Conservation (phyloP, 1,140 invertebrate species). For the Panagrolaimus sp. region DNA sequence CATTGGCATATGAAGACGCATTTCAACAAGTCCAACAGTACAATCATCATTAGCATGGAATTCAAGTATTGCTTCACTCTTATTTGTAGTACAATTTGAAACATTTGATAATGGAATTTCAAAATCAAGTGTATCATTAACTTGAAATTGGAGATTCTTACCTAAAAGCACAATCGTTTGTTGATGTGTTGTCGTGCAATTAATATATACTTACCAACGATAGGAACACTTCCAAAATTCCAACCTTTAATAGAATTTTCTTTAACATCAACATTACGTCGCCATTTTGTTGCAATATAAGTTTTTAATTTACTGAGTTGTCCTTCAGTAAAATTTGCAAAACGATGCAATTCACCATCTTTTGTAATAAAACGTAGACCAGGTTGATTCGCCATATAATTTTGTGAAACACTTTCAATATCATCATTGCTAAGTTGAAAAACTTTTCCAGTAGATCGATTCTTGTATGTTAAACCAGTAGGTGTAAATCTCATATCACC, state of each 20-base stretch:
- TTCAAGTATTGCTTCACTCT: slow-evolving; percentile 96
- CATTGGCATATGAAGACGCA: slow-evolving; percentile 94
- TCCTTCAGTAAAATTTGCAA: slow-evolving; percentile 85
- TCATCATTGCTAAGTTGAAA: slow-evolving; percentile 72
- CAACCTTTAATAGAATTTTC: slow-evolving; percentile 91
- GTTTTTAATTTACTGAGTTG: slow-evolving; percentile 68
- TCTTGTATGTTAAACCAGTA: slow-evolving; percentile 85
- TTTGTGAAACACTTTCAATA: slow-evolving; percentile 83
- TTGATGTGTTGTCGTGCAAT: too few relatives aligned
- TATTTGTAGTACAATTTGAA: slow-evolving; percentile 80
- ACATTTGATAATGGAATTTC: slow-evolving; percentile 93
- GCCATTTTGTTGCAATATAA: slow-evolving; percentile 71
- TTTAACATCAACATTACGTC: slow-evolving; percentile 63
- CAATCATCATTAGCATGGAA: slow-evolving; percentile 99
- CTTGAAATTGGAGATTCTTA: slow-evolving; percentile 81
- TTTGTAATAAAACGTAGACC: slow-evolving; percentile 83
- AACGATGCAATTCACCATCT: slow-evolving; percentile 81
- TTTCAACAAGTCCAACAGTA: slow-evolving; percentile 88
- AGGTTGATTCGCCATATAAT: slow-evolving; percentile 80
- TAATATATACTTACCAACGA: slow-evolving; percentile 66
- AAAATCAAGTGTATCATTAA: slow-evolving; percentile 75
- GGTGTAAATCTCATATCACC: slow-evolving; percentile 86
- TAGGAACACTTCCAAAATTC: slow-evolving; percentile 96
- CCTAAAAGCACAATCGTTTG: slow-evolving; percentile 60
- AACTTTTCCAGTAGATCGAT: slow-evolving; percentile 92